Percentiles rank a stretch among this genome's conserved stretches.
Evolutionary conservation across 2,888 invertebrate species (phyloP).

Genomic region (Drosophila nr. fundita): DNA sequence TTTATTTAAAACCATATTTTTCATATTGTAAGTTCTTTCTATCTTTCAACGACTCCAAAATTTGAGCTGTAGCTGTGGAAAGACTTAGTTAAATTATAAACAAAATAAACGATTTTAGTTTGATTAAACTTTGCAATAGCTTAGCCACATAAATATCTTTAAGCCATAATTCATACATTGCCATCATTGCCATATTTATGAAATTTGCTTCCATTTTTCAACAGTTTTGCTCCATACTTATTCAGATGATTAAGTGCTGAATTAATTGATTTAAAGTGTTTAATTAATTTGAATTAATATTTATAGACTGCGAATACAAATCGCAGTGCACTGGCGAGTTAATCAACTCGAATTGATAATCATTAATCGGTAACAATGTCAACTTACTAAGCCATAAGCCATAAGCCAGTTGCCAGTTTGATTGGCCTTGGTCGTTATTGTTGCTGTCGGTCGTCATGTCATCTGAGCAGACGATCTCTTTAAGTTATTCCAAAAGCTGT

Average conservation of each 20-base stretch:
- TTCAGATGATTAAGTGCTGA: constrained; percentile 4
- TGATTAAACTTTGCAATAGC: background rate
- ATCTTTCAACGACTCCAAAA: background rate
- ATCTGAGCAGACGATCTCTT: constrained; percentile 43
- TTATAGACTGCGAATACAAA: constrained; percentile 2
- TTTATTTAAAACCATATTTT: background rate
- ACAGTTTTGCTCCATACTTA: background rate
- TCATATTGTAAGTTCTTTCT: rapidly evolving
- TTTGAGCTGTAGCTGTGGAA: background rate
- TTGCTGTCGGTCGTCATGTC: constrained; percentile 39
- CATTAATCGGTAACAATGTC: constrained; percentile 61
- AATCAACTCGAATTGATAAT: constrained; percentile 46
- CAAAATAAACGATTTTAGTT: background rate
- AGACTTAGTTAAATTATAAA: background rate
- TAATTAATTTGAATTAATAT: constrained; percentile 17
- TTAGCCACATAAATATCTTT: background rate
- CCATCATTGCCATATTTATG: background rate
- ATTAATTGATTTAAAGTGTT: constrained; percentile 28
- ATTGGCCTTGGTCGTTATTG: constrained; percentile 43
- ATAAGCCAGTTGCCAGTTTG: constrained; percentile 36
- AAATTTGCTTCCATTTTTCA: background rate
- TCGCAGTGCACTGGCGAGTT: constrained; percentile 11
- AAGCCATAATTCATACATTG: background rate
- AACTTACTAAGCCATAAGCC: constrained; percentile 42
- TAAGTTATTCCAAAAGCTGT: constrained; percentile 33